phyloP scores from a whole-genome alignment of 2,113 vertebrate genomes.

The Sakesphorus luctuosus region DNA sequence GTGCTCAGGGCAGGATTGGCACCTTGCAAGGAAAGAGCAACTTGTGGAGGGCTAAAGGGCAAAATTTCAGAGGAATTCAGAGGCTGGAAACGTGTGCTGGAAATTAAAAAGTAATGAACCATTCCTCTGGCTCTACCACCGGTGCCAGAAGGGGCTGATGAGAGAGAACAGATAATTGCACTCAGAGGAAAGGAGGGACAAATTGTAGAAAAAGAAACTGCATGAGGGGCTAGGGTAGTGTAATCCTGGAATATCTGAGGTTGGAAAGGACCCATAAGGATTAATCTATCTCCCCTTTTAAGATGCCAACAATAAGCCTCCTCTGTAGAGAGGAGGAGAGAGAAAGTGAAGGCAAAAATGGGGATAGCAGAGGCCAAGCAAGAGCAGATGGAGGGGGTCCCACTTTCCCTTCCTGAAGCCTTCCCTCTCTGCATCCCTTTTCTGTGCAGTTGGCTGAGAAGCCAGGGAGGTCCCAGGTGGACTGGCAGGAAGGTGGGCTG shows the following conservation, averaged over 20 bases:
- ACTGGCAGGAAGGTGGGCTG: background rate
- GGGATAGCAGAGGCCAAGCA: background rate
- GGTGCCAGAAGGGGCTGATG: background rate
- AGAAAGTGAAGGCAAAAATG: background rate
- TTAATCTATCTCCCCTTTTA: background rate
- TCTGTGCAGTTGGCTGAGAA: background rate
- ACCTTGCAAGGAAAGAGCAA: background rate
- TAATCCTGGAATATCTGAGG: background rate
- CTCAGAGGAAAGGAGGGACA: background rate
- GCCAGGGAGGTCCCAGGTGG: background rate
- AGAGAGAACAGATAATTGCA: background rate
- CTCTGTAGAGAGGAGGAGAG: background rate
- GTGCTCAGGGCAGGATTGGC: background rate
- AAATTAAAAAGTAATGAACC: background rate
- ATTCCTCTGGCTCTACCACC: background rate
- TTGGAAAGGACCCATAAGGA: background rate
- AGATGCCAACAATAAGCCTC: background rate
- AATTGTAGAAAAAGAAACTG: background rate
- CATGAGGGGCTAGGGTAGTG: background rate
- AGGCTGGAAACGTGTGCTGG: background rate
- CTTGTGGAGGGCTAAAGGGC: background rate
- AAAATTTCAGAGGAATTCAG: background rate
- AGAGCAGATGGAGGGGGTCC: background rate
- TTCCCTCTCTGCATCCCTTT: background rate
- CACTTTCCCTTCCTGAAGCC: background rate